A percentile compares a stretch with the other conserved stretches of the same genome.
phyloP scores from a whole-genome alignment of 1,140 invertebrate genomes.

The Phymorhynchus buccinoides region DNA sequence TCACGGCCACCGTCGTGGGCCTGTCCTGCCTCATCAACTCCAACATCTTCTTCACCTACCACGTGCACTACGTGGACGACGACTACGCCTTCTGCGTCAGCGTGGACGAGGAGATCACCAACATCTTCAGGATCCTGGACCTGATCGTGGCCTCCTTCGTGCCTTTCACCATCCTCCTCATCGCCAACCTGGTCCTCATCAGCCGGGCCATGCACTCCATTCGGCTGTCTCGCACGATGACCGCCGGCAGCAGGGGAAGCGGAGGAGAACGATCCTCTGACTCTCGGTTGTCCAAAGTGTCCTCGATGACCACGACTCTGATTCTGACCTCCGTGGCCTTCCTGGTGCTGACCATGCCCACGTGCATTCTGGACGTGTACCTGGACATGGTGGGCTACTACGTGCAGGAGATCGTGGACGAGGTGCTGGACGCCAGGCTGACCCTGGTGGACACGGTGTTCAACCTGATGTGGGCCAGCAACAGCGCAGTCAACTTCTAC shows the following conservation, averaged over 20 bases:
- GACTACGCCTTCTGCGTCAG: too few relatives aligned
- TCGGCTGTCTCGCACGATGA: too few relatives aligned
- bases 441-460: conserved; percentile 29
- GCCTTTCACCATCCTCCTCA: too few relatives aligned
- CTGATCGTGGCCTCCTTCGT: too few relatives aligned
- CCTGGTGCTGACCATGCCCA: conserved; percentile 37
- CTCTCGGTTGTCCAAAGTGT: too few relatives aligned
- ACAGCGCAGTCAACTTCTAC: conserved; percentile 47
- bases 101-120: too few relatives aligned
- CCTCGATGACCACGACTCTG: conserved; percentile 20
- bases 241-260: too few relatives aligned
- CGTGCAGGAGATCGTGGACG: not conserved
- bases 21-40: conserved; percentile 23
- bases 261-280: too few relatives aligned
- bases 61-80: too few relatives aligned
- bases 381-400: conserved; percentile 24
- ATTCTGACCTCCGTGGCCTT: conserved; percentile 33
- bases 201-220: too few relatives aligned
- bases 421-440: not conserved
- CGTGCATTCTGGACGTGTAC: conserved; percentile 39
- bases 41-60: conserved; percentile 33
- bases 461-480: conserved; percentile 38
- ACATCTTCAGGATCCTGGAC: too few relatives aligned
- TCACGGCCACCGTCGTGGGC: conserved; percentile 10
- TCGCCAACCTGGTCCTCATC: too few relatives aligned